A percentile compares a stretch with the other conserved stretches of the same genome.
Conservation (phyloP, 2,113 vertebrate species). For the Myrmecobius fasciatus region DNA sequence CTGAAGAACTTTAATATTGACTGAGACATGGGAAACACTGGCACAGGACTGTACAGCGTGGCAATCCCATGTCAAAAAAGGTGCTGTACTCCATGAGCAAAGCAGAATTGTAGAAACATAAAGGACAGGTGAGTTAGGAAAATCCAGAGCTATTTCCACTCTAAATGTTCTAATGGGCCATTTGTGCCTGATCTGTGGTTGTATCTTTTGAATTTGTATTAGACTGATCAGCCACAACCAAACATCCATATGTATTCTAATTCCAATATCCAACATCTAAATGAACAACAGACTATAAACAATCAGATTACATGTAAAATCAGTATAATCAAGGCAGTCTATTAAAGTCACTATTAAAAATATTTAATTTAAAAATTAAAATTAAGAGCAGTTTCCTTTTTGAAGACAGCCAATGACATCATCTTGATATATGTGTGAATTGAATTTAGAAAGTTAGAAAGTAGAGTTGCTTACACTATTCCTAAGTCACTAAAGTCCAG, state of each 20-base stretch:
- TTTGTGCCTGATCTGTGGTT: not conserved
- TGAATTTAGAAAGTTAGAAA: not conserved
- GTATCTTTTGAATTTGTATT: not conserved
- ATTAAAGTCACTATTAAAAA: not conserved
- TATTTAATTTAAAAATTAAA: too few species aligned
- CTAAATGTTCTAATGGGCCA: not conserved
- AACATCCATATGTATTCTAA: not conserved
- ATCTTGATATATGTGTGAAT: not conserved
- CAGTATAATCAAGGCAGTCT: not conserved
- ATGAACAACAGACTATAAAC: not conserved
- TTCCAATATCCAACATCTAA: not conserved
- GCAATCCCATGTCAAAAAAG: too few species aligned
- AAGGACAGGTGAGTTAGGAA: not conserved
- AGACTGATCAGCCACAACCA: not conserved
- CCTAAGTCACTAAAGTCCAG: not conserved
- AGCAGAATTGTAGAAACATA: not conserved
- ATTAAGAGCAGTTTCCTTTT: not conserved
- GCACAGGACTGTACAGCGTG: not conserved
- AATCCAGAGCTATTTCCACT: not conserved
- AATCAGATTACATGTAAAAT: not conserved
- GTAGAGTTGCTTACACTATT: not conserved
- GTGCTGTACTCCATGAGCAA: not conserved
- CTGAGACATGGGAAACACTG: not conserved
- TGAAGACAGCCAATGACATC: not conserved
- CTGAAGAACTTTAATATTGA: not conserved